These are phyloP conservation scores for Pachyuromys duprasi DNA, from an alignment of 2,797 vertebrate species.

Conservation along the genomic window DNA sequence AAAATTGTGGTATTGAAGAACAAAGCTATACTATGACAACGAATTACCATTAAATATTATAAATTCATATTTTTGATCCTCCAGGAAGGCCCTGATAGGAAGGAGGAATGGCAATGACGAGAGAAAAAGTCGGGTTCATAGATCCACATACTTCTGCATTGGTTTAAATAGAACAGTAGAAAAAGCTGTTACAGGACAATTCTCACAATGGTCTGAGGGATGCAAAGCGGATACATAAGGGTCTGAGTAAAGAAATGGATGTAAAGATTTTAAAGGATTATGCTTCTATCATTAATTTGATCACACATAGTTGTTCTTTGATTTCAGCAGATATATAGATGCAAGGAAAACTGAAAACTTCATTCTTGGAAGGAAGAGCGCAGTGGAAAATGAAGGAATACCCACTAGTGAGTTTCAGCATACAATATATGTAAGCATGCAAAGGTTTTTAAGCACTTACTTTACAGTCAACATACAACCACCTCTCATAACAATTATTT, in stretches of 20 bases:
- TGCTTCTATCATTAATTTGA: not conserved
- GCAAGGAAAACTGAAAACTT: not conserved
- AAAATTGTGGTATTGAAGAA: not conserved
- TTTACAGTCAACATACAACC: constrained; percentile 10
- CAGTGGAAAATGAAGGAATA: not conserved
- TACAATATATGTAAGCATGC: not conserved
- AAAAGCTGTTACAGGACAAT: not conserved
- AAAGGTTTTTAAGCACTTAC: not conserved
- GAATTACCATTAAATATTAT: constrained; percentile 26
- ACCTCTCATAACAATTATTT: constrained; percentile 12
- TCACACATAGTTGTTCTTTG: not conserved
- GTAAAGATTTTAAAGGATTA: not conserved
- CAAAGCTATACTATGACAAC: not conserved
- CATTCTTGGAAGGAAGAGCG: not conserved
- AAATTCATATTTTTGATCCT: not conserved
- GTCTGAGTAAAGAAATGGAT: not conserved
- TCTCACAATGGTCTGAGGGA: not conserved
- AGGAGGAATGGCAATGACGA: not conserved
- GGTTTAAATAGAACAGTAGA: not conserved
- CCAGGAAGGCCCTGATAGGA: not conserved
- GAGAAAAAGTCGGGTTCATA: not conserved
- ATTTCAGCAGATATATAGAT: not conserved
- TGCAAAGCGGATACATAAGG: not conserved
- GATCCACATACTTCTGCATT: not conserved
- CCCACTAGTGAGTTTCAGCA: not conserved